Evolutionary conservation across 2,888 invertebrate species (phyloP).

Genomic region (Chloroclystis v-ata): DNA sequence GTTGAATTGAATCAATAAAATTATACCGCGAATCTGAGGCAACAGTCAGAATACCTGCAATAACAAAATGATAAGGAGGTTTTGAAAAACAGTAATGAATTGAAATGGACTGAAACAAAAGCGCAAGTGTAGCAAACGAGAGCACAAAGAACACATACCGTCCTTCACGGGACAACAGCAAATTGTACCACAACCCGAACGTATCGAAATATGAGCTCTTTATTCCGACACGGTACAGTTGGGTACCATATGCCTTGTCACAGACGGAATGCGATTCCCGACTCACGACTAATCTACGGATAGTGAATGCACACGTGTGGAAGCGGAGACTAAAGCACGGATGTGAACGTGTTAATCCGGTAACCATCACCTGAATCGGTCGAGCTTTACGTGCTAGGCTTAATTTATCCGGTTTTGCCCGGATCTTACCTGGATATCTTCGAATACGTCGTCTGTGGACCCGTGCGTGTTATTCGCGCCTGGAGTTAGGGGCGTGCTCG

Average conservation of each 20-base stretch:
- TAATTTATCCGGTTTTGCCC: background rate
- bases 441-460: slow-evolving; percentile 72
- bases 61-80: slow-evolving; percentile 27
- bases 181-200: slow-evolving; percentile 47
- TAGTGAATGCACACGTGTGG: slow-evolving; percentile 46
- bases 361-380: slow-evolving; percentile 62
- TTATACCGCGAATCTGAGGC: no score
- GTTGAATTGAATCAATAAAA: no score
- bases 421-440: slow-evolving; percentile 65
- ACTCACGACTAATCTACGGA: slow-evolving; percentile 39
- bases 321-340: slow-evolving; percentile 59
- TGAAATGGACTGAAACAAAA: slow-evolving; percentile 23
- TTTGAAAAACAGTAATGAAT: slow-evolving; percentile 20
- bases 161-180: slow-evolving; percentile 32
- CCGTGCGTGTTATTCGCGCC: slow-evolving; percentile 63
- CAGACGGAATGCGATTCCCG: slow-evolving; percentile 35
- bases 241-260: slow-evolving; percentile 41
- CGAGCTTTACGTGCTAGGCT: slow-evolving; percentile 29
- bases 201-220: slow-evolving; percentile 72
- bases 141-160: slow-evolving; percentile 37
- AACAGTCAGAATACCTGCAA: slow-evolving; percentile 32
- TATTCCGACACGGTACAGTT: slow-evolving; percentile 58
- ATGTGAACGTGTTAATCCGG: slow-evolving; percentile 75
- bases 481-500: slow-evolving; percentile 67
- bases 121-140: slow-evolving; percentile 36